A percentile compares a stretch with the other conserved stretches of the same genome.
These are phyloP conservation scores for Nipponacmea schrenckii DNA, from an alignment of 2,888 invertebrate species.

Conservation along the genomic window DNA sequence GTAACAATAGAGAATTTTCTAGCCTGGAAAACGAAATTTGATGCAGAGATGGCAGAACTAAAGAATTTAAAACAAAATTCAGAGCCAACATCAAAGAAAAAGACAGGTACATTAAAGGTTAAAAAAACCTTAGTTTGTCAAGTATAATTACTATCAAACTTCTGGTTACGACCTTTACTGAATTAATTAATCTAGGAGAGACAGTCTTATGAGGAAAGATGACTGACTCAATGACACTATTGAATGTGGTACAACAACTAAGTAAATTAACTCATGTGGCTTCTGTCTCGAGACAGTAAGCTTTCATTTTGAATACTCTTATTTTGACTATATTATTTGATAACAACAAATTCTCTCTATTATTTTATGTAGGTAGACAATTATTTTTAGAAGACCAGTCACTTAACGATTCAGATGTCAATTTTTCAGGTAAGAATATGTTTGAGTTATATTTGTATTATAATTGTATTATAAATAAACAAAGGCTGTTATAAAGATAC, in stretches of 20 bases:
- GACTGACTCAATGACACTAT: too few relatives aligned
- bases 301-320: too few relatives aligned
- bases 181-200: background rate
- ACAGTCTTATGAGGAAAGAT: too few relatives aligned
- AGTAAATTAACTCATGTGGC: too few relatives aligned
- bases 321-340: background rate
- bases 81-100: slow-evolving; percentile 74
- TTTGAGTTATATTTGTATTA: too few relatives aligned
- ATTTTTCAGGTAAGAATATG: slow-evolving; percentile 73
- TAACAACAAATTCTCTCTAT: slow-evolving; percentile 30
- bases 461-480: too few relatives aligned
- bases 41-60: slow-evolving; percentile 81
- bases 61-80: slow-evolving; percentile 70
- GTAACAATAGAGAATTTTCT: slow-evolving; percentile 96
- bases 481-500: too few relatives aligned
- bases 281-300: too few relatives aligned
- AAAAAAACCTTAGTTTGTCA: background rate
- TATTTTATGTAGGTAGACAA: slow-evolving; percentile 85
- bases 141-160: background rate
- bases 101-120: slow-evolving; percentile 75
- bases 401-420: slow-evolving; percentile 94
- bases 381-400: slow-evolving; percentile 92
- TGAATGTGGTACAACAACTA: too few relatives aligned
- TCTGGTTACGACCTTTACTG: background rate
- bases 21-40: slow-evolving; percentile 93